These are phyloP conservation scores for Apodemus speciosus DNA, from an alignment of 2,113 vertebrate species.

Conservation along the genomic window DNA sequence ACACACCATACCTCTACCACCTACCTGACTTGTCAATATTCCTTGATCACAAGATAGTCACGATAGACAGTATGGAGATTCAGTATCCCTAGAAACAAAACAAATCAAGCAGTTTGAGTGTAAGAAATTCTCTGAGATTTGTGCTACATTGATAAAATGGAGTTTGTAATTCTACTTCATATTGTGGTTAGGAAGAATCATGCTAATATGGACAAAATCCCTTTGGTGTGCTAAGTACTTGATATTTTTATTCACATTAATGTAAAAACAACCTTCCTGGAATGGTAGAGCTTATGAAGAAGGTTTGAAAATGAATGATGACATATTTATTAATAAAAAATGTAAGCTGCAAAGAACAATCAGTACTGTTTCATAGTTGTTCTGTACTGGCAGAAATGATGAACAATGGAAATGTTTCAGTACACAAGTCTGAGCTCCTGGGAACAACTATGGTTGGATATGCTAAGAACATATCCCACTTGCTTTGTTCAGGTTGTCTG, in stretches of 20 bases:
- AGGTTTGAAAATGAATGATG: conserved; percentile 48
- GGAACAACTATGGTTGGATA: background rate
- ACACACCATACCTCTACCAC: background rate
- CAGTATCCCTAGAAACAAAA: background rate
- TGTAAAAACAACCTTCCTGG: conserved; percentile 44
- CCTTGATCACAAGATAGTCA: conserved; percentile 19
- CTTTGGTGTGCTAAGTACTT: background rate
- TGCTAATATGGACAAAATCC: background rate
- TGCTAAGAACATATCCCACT: background rate
- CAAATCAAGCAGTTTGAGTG: background rate
- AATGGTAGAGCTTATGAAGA: background rate
- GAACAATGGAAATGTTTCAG: background rate
- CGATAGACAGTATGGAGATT: background rate
- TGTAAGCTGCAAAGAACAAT: background rate
- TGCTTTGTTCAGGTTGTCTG: background rate
- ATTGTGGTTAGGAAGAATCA: background rate
- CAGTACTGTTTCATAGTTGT: conserved; percentile 4
- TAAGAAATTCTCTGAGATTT: conserved; percentile 19
- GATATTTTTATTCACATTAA: conserved; percentile 37
- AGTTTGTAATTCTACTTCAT: background rate
- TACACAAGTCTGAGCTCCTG: background rate
- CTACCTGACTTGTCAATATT: background rate
- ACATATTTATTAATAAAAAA: background rate
- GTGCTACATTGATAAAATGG: background rate
- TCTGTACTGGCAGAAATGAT: conserved; percentile 34